Evolutionary conservation across 1,140 invertebrate genomes (phyloP).

Genomic region (Myzus persicae): DNA sequence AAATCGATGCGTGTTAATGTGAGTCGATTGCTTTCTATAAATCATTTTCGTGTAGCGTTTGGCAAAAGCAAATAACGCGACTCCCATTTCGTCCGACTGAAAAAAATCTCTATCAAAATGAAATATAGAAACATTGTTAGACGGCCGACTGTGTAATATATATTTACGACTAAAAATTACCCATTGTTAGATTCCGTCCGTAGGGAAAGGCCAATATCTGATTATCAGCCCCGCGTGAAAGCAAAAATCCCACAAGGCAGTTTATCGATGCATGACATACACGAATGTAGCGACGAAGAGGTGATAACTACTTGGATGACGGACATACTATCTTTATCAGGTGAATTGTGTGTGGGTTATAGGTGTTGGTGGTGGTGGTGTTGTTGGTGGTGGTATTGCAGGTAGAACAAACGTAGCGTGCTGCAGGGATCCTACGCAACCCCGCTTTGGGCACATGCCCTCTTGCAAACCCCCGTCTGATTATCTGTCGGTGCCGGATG

Average conservation of each 20-base stretch:
- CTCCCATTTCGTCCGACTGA: neutral
- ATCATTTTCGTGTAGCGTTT: neutral
- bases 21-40: constrained; percentile 2
- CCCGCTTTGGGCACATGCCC: constrained; percentile 58
- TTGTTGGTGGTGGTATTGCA: constrained; percentile 39
- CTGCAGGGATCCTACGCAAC: constrained; percentile 48
- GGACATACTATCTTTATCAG: constrained; percentile 54
- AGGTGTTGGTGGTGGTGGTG: constrained; percentile 44
- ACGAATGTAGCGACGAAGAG: constrained; percentile 50
- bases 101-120: neutral
- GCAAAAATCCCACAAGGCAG: constrained; percentile 45
- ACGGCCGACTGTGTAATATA: neutral
- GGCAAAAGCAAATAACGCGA: neutral
- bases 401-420: constrained; percentile 16
- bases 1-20: neutral
- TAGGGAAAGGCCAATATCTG: constrained; percentile 56
- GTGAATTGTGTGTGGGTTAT: constrained; percentile 54
- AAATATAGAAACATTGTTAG: neutral
- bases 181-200: constrained; percentile 32
- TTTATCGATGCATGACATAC: constrained; percentile 55
- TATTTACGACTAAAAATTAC: neutral
- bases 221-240: constrained; percentile 43
- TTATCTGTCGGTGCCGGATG: constrained; percentile 48
- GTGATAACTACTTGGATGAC: constrained; percentile 43
- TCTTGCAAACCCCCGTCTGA: constrained; percentile 51